phyloP scores from a whole-genome alignment of 2,888 invertebrate species.

The Atethmia centrago region DNA sequence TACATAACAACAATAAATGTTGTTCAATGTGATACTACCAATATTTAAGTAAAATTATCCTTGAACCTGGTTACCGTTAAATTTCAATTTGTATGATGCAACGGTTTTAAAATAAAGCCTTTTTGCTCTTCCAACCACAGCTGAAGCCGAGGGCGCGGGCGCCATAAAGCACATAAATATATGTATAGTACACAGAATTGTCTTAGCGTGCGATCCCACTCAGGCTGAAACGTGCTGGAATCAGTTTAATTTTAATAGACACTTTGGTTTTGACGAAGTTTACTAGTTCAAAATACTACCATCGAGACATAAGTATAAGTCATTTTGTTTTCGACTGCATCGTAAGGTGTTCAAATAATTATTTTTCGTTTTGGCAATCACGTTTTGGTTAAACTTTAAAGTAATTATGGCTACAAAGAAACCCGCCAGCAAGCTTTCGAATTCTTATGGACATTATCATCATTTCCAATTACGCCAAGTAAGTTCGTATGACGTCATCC shows the following conservation, averaged over 20 bases:
- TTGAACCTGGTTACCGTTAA: background rate
- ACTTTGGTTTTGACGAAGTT: background rate
- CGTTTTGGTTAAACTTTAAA: slow-evolving; percentile 3
- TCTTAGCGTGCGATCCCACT: background rate
- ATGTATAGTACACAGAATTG: background rate
- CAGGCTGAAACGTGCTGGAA: background rate
- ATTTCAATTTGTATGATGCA: background rate
- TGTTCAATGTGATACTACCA: background rate
- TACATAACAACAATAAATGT: background rate
- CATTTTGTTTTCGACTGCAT: background rate
- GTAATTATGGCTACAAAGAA: slow-evolving; percentile 9
- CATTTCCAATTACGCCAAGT: slow-evolving; percentile 22
- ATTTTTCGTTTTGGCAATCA: background rate
- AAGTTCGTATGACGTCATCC: slow-evolving; percentile 12
- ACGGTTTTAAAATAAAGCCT: slow-evolving; percentile 7
- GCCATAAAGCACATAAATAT: background rate
- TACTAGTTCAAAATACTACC: background rate
- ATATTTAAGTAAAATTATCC: slow-evolving; percentile 1
- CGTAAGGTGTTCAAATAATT: background rate
- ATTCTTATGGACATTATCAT: slow-evolving; percentile 19
- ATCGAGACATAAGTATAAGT: background rate
- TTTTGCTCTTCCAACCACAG: slow-evolving; percentile 2
- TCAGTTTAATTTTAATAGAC: background rate
- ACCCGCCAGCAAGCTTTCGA: slow-evolving; percentile 21
- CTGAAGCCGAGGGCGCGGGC: background rate